Conservation (phyloP, 2,113 vertebrate species). For the Columba livia region DNA sequence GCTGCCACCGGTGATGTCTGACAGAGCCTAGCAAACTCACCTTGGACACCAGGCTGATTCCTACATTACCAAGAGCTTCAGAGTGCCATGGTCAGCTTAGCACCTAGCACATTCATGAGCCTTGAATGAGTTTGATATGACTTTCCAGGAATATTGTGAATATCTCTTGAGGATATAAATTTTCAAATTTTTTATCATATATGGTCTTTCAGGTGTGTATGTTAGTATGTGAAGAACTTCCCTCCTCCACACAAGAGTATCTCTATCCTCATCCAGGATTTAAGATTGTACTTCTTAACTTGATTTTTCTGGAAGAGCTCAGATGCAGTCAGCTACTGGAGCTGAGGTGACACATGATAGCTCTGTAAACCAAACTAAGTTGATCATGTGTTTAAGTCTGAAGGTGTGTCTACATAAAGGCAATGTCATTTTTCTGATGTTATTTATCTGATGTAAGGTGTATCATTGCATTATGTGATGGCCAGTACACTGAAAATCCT, state of each 20-base stretch:
- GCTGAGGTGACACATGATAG: background rate
- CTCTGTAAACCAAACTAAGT: background rate
- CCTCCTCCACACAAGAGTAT: background rate
- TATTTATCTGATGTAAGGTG: background rate
- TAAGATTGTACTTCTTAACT: background rate
- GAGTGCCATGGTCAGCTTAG: background rate
- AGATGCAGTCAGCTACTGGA: background rate
- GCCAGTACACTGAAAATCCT: background rate
- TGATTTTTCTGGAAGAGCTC: background rate
- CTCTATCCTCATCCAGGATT: fast-evolving
- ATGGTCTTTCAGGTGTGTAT: background rate
- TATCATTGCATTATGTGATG: background rate
- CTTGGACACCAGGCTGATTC: background rate
- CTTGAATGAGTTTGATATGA: background rate
- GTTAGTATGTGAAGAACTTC: background rate
- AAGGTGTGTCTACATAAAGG: background rate
- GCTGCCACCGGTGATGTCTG: background rate
- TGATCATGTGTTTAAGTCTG: background rate
- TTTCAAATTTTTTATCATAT: background rate
- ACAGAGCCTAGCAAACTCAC: background rate
- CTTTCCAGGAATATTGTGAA: background rate
- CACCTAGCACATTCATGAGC: background rate
- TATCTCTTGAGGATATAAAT: background rate
- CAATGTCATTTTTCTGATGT: background rate
- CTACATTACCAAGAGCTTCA: background rate